Conservation (phyloP, 2,797 vertebrate species). For the Sebastolobus altivelis region DNA sequence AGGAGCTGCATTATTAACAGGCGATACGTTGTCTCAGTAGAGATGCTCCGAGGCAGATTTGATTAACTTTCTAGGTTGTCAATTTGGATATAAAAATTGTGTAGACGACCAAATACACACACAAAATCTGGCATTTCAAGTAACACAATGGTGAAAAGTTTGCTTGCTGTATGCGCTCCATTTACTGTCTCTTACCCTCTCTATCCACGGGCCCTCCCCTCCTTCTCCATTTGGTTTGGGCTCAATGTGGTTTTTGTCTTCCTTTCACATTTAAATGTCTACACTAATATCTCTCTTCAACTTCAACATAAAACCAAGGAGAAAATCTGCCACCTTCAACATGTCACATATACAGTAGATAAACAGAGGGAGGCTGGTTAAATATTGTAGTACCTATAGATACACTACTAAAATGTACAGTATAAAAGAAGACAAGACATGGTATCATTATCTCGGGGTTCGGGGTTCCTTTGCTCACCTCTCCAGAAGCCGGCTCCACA, state of each 20-base stretch:
- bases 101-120: neutral
- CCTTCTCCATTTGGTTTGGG: neutral
- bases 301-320: neutral
- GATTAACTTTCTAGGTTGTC: conserved; percentile 34
- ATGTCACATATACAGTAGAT: neutral
- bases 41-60: conserved; percentile 33
- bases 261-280: conserved; percentile 1
- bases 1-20: conserved; percentile 34
- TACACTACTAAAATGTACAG: neutral
- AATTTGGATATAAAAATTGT: conserved; percentile 16
- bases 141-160: conserved; percentile 1
- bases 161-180: conserved; percentile 9
- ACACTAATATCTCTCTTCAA: neutral
- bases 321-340: neutral
- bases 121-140: conserved; percentile 27
- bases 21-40: neutral
- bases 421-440: neutral
- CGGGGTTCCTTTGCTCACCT: conserved; percentile 82
- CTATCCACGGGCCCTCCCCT: neutral
- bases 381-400: neutral
- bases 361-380: neutral
- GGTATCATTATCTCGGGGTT: neutral
- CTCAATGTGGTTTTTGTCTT: neutral
- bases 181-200: neutral
- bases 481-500: conserved; percentile 95